Evolutionary conservation across 2,888 invertebrate genomes (phyloP).

Genomic region (Eurois occulta): DNA sequence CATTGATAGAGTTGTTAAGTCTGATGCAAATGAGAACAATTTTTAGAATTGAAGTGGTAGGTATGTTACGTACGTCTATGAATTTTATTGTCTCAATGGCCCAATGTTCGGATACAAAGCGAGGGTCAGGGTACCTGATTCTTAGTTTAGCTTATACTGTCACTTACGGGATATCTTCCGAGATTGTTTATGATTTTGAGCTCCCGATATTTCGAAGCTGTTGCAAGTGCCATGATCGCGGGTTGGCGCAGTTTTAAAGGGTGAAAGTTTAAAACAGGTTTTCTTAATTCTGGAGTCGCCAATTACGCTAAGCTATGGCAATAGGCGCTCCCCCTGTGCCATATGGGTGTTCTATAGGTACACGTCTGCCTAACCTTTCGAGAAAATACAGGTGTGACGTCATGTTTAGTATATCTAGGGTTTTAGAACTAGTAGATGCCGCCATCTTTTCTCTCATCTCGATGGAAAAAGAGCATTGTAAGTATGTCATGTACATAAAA

Average conservation of each 20-base stretch:
- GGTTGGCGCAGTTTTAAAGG: too few species aligned
- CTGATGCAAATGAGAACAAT: neutral
- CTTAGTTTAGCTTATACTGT: too few species aligned
- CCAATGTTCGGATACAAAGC: neutral
- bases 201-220: too few species aligned
- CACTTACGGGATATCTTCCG: too few species aligned
- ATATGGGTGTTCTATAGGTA: neutral
- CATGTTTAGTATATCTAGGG: neutral
- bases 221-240: too few species aligned
- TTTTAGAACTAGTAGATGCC: neutral
- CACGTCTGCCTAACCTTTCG: neutral
- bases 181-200: too few species aligned
- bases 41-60: neutral
- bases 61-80: neutral
- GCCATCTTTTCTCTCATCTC: neutral
- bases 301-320: neutral
- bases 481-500: neutral
- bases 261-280: too few species aligned
- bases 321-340: neutral
- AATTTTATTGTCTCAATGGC: neutral
- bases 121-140: neutral
- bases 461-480: neutral
- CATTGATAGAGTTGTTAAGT: constrained; percentile 11
- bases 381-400: neutral
- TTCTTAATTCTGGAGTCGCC: neutral